Evolutionary conservation across 2,797 vertebrate species (phyloP), one percentile per base, ranked within the genome.

Genomic region (Perodicticus potto): DNA sequence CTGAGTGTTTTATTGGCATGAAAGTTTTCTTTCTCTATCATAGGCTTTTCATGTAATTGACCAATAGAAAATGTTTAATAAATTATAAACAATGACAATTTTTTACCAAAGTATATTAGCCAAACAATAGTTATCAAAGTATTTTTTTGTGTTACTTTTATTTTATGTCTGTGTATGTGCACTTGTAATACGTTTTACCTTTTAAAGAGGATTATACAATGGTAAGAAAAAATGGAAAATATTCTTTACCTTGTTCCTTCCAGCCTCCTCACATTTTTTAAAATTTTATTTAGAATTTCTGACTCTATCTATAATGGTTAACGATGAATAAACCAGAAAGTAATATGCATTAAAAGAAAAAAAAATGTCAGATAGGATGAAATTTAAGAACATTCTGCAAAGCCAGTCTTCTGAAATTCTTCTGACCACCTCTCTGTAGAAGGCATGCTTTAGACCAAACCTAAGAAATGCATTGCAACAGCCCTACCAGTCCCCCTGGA

Each of bases 361-460:
- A 90, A 59, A 61, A 25, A 12, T 55, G 0, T 22, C 57, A 57
- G 0, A 37, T 29, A 9, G 1, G 6, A 3, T 55, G 43, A 55
- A 93, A 77, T 87, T 32, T 85, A 17, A 96, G 53, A 81, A 61
- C 3, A 9, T 92, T 69, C 53, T 80, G 20, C 22, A 74, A 87
- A 70, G 22, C 12, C 55, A 40, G 27, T 0, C 13, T 95, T 85
- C 16, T 69, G 22, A 84, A 95, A 83, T 67, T 74, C 34, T 29
- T 85, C 57, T 91, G 45, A 55, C 6, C 45, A 91, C 23, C 11
- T 84, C 22, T 49, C 65, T 83, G 25, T 78, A 86, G n/a, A 91
- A 95, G n/a, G 19, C 29, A 57, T 7, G 74, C 29, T 65, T 84
- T 5, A 87, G 43, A 92, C 53, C 7, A 81, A 89, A 85, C 10